phyloP scores from a whole-genome alignment of 2,797 vertebrate species.

The Chloroceryle amazona region DNA sequence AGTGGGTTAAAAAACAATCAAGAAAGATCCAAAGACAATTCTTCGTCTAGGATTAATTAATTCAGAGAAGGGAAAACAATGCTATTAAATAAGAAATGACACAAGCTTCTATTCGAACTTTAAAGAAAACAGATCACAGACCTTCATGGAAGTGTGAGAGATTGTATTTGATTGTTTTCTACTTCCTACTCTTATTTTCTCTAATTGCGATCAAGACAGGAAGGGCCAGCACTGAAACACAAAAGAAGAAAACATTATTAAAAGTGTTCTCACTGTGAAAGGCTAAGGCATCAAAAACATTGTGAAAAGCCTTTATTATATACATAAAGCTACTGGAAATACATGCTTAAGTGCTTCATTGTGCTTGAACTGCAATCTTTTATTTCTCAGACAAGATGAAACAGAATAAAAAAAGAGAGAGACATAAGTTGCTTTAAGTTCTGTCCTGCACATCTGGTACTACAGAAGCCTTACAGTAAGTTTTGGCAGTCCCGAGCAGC shows the following conservation, averaged over 20 bases:
- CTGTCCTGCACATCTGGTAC: neutral
- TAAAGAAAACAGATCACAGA: neutral
- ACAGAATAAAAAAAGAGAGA: neutral
- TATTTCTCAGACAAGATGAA: neutral
- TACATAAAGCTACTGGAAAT: neutral
- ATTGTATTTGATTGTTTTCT: neutral
- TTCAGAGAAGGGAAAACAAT: neutral
- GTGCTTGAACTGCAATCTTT: neutral
- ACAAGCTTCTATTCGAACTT: neutral
- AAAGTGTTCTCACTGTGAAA: neutral
- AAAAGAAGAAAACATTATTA: neutral
- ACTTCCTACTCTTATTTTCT: neutral
- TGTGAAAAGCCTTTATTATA: neutral
- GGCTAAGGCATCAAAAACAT: neutral
- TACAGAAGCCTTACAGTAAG: neutral
- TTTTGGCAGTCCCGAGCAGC: neutral
- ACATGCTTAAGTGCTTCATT: neutral
- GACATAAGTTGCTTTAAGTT: neutral
- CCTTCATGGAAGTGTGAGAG: neutral
- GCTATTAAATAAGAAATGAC: neutral
- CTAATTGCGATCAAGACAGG: neutral
- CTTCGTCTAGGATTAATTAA: conserved; percentile 4
- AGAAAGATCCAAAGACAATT: conserved; percentile 5
- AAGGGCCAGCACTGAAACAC: neutral
- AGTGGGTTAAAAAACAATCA: neutral